Evolutionary conservation across 2,113 vertebrate genomes (phyloP), one percentile per base, ranked within the genome.

Genomic region (Tichodroma muraria): DNA sequence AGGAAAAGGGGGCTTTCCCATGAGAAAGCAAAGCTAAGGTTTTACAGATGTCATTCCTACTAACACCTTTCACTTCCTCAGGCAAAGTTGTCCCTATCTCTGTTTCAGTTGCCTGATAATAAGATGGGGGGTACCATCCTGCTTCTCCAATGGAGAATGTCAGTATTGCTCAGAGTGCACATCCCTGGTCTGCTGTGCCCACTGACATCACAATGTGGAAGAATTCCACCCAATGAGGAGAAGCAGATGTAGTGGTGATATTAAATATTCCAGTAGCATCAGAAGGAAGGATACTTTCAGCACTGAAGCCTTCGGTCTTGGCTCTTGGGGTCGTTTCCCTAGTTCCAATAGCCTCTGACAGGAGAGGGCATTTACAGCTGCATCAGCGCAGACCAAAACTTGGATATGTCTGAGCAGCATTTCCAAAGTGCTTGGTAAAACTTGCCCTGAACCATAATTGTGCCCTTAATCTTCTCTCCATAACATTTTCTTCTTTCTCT

Each of bases 401-500:
- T 54, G n/a, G 19, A 38, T 33, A 5, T 13, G 25, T 23, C 64
- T 80, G 63, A 88, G 52, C 64, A 85, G 28, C 20, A 2, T 79
- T 95, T 75, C 50, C 40, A 20, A 69, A 76, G 5, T 25, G 10
- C 47, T 78, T 42, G 25, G n/a, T 80, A 60, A 75, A 91, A 75
- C 31, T 40, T 78, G 10, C 23, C 42, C 44, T 73, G 52, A 70
- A 18, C 44, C n/a, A 24, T 44, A 52, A 70, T 19, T 71, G 12
- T 66, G 16, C 27, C 80, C 40, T 54, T 22, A 11, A 47, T 88
- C 50, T n/a, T 84, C 70, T 63, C 42, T 79, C 63, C 23, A 6
- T 22, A 89, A 60, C 9, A 21, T 83, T 83, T 88, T 70, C 35
- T 23, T 49, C 40, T 92, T 63, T 79, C 78, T 63, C 75, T 93